These are phyloP conservation scores for Todus mexicanus DNA, from an alignment of 2,797 vertebrate genomes.

Conservation along the genomic window DNA sequence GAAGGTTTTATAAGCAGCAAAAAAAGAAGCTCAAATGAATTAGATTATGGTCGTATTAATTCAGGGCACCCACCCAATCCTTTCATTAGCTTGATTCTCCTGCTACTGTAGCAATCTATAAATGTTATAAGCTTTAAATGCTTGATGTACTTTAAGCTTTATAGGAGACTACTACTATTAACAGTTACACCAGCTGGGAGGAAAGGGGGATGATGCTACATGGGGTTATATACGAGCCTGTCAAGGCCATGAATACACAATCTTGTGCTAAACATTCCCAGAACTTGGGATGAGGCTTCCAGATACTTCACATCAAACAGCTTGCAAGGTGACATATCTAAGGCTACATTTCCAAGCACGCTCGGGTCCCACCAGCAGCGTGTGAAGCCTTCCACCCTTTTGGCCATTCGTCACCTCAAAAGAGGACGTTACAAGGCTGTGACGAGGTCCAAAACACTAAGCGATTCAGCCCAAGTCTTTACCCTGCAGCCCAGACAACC, in stretches of 20 bases:
- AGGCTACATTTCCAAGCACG: background rate
- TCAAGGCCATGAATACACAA: background rate
- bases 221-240: constrained; percentile 13
- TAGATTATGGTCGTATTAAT: constrained; percentile 52
- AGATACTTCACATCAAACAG: background rate
- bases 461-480: background rate
- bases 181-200: background rate
- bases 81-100: constrained; percentile 63
- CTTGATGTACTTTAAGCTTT: constrained; percentile 22
- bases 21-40: constrained; percentile 50
- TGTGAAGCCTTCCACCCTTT: background rate
- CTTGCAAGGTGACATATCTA: constrained; percentile 17
- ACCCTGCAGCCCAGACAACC: constrained; percentile 37
- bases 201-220: background rate
- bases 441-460: background rate
- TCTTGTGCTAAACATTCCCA: constrained; percentile 28
- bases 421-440: background rate
- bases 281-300: constrained; percentile 12
- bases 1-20: background rate
- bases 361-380: background rate
- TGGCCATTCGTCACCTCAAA: background rate
- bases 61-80: constrained; percentile 58
- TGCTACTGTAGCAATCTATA: constrained; percentile 42
- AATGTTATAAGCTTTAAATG: constrained; percentile 53
- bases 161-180: constrained; percentile 29